A percentile compares a stretch with the other conserved stretches of the same genome.
phyloP scores from a whole-genome alignment of 2,113 vertebrate genomes.

The Gadus chalcogrammus region DNA sequence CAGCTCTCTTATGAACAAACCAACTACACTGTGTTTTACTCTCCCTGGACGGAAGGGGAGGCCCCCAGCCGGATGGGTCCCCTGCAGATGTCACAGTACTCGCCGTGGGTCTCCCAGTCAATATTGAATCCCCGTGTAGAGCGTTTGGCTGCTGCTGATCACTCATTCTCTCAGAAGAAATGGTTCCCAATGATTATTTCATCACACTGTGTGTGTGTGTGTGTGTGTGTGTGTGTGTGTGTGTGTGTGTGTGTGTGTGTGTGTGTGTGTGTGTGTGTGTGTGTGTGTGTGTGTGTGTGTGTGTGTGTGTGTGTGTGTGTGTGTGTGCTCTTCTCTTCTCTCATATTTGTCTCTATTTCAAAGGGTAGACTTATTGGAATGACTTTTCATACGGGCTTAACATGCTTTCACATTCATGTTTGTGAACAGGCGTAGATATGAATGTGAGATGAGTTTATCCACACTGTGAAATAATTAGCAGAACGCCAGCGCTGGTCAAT shows the following conservation, averaged over 20 bases:
- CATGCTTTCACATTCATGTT: background rate
- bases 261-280: constrained; percentile 3
- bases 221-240: background rate
- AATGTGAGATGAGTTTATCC: background rate
- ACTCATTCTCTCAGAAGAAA: constrained; percentile 71
- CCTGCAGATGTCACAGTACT: constrained; percentile 43
- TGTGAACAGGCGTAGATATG: background rate
- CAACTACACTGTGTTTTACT: constrained; percentile 34
- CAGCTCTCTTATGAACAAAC: background rate
- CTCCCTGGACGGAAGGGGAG: constrained; percentile 38
- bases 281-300: constrained; percentile 19
- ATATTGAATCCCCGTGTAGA: constrained; percentile 66
- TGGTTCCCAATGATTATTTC: constrained; percentile 66
- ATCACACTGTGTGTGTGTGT: constrained; percentile 46
- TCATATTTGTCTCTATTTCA: constrained; percentile 35
- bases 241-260: constrained; percentile 3
- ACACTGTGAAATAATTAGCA: constrained; percentile 25
- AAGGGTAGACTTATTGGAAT: constrained; percentile 36
- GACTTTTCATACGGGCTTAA: background rate
- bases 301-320: constrained; percentile 32
- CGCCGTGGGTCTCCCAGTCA: constrained; percentile 51
- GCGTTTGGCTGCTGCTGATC: constrained; percentile 60
- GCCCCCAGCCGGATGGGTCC: constrained; percentile 45
- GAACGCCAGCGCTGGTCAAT: constrained; percentile 29
- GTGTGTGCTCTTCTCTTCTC: constrained; percentile 21